Evolutionary conservation across 2,113 vertebrate genomes (phyloP), one percentile per base, ranked within the genome.

Genomic region (Cariama cristata): DNA sequence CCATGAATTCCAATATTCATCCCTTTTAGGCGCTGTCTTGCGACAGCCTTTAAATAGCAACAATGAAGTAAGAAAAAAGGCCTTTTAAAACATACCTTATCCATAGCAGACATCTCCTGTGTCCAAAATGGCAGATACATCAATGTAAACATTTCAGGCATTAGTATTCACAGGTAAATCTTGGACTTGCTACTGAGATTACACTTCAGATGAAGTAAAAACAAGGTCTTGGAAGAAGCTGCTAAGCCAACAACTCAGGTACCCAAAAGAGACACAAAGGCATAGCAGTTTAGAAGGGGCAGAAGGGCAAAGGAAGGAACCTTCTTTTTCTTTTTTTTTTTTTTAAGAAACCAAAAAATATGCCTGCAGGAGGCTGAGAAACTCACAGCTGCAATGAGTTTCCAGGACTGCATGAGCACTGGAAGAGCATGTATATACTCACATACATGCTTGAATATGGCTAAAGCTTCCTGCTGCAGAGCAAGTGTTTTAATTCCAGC

Each of bases 271-370:
- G 11, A 38, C n/a, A 79, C 33, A 90, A 86, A 86, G 33, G 3
- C 8, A 20, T 3, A 81, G 19, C 2, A 30, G 7, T 45, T 79
- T 47, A 82, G 7, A 68, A 47, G 27, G 4, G 5, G 5, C 7
- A 75, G 49, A 93, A 82, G 4, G 1, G 1, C 5, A 77, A 90
- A 71, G 21, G 17, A 90, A 79, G 4, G 9, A 82, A 42, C 4
- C 1, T 17, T 24, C 2, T 28, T 14, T 24, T 12, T 6, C 1
- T 8, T 13, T 7, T 11, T 8, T 4, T 42, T 50, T 8, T 28
- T 64, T 5, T 12, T 4, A 40, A n/a, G 23, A n/a, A 94, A 58
- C 1, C 0, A 40, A 38, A 67, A 59, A 44, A 56, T 10, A 68
- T 17, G 1, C 12, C 45, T 68, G 22, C 8, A 38, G 55, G 3